A percentile compares a stretch with the other conserved stretches of the same genome.
These are phyloP conservation scores for Typhlomys cinereus DNA, from an alignment of 2,113 vertebrate genomes.

Conservation along the genomic window DNA sequence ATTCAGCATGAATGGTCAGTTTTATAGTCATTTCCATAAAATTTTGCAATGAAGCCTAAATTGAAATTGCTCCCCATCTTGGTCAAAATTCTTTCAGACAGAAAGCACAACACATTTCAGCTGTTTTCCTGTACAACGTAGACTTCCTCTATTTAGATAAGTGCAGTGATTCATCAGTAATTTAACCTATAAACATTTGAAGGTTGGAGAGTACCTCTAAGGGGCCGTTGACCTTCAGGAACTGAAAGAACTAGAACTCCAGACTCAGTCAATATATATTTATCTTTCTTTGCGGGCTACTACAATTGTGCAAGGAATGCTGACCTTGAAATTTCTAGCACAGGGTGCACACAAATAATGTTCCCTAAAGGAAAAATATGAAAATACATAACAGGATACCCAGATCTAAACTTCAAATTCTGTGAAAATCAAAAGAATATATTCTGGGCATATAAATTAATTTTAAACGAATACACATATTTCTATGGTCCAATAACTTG, in stretches of 20 bases:
- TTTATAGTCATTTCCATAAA: constrained; percentile 40
- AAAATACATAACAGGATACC: constrained; percentile 81
- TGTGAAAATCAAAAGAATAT: constrained; percentile 73
- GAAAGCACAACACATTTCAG: constrained; percentile 38
- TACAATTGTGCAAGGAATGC: constrained; percentile 85
- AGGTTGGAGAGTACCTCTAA: constrained; percentile 85
- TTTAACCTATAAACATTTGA: constrained; percentile 88
- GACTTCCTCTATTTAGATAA: constrained; percentile 76
- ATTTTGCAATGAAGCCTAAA: constrained; percentile 21
- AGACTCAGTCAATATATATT: constrained; percentile 88
- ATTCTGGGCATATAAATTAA: constrained; percentile 64
- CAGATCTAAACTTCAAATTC: constrained; percentile 80
- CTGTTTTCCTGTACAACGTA: constrained; percentile 47
- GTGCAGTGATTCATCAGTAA: constrained; percentile 85
- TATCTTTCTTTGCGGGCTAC: constrained; percentile 88
- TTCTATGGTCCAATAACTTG: constrained; percentile 21
- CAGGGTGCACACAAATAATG: constrained; percentile 83
- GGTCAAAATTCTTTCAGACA: constrained; percentile 66
- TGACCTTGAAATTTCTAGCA: constrained; percentile 87
- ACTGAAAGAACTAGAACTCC: constrained; percentile 83
- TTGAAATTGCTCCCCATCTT: constrained; percentile 26
- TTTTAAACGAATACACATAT: constrained; percentile 54
- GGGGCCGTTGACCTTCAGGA: constrained; percentile 88
- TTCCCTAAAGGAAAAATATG: constrained; percentile 86
- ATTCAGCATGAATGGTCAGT: neutral